These are phyloP conservation scores for Callithrix jacchus DNA, from an alignment of 2,113 vertebrate genomes.

Conservation along the genomic window DNA sequence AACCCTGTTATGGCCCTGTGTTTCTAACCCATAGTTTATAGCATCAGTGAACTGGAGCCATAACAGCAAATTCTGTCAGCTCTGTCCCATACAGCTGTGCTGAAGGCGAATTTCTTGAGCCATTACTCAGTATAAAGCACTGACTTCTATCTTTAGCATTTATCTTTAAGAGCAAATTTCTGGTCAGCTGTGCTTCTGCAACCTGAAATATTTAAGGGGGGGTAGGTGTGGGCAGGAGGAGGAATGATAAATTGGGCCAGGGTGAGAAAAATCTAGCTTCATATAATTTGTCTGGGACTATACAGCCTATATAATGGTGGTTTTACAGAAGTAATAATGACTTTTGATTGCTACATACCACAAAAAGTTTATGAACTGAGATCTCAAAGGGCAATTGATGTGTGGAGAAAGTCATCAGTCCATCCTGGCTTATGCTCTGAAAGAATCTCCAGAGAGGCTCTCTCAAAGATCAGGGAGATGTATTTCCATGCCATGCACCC, in stretches of 20 bases:
- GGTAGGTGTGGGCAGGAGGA: not conserved
- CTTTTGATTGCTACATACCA: conserved; percentile 43
- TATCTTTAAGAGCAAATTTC: conserved; percentile 65
- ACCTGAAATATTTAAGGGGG: conserved; percentile 47
- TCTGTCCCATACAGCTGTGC: conserved; percentile 51
- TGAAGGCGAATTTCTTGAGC: conserved; percentile 62
- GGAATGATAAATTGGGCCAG: conserved; percentile 17
- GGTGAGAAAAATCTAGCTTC: not conserved
- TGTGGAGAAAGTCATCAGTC: not conserved
- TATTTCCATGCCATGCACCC: conserved; percentile 35
- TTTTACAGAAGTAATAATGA: conserved; percentile 28
- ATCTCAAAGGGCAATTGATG: not conserved
- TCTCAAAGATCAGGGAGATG: not conserved
- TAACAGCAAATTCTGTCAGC: conserved; percentile 54
- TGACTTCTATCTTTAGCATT: conserved; percentile 64
- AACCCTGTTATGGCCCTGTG: conserved; percentile 21
- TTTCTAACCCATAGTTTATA: conserved; percentile 62
- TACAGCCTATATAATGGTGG: not conserved
- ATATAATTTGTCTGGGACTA: not conserved
- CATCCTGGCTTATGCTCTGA: not conserved
- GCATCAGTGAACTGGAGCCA: conserved; percentile 59
- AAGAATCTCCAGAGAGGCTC: not conserved
- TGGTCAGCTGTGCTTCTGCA: conserved; percentile 69
- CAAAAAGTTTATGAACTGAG: conserved; percentile 46
- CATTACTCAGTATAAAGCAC: conserved; percentile 62